A percentile compares a stretch with the other conserved stretches of the same genome.
Evolutionary conservation across 2,797 vertebrate genomes (phyloP).

Genomic region (Spheniscus humboldti): DNA sequence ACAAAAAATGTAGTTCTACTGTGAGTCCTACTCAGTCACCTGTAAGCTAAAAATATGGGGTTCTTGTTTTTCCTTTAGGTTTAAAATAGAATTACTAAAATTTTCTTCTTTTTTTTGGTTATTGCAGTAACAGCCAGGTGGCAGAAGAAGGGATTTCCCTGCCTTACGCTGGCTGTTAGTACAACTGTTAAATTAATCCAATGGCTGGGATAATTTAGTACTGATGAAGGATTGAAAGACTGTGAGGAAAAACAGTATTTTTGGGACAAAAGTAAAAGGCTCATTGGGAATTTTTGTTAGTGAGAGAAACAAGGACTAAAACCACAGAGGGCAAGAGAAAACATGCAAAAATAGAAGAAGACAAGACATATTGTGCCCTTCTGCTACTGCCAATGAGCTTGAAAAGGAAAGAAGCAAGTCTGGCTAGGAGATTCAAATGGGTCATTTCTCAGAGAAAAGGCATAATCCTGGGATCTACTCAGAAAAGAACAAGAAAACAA

Average conservation of each 20-base stretch:
- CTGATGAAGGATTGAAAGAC: slow-evolving; percentile 10
- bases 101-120: background rate
- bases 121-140: background rate
- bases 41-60: background rate
- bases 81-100: background rate
- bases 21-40: background rate
- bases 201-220: background rate
- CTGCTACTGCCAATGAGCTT: background rate
- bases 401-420: background rate
- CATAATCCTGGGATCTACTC: background rate
- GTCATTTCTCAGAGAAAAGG: background rate
- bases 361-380: background rate
- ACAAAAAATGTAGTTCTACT: background rate
- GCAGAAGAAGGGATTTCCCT: background rate
- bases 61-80: background rate
- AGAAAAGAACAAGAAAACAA: background rate
- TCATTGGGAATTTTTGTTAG: background rate
- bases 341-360: background rate
- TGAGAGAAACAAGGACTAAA: slow-evolving; percentile 9
- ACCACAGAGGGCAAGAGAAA: background rate
- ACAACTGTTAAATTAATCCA: background rate
- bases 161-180: background rate
- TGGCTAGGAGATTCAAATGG: background rate
- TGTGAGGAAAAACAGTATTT: background rate
- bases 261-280: background rate